Evolutionary conservation across 2,888 invertebrate genomes (phyloP).

Genomic region (Teleiodes luculella): DNA sequence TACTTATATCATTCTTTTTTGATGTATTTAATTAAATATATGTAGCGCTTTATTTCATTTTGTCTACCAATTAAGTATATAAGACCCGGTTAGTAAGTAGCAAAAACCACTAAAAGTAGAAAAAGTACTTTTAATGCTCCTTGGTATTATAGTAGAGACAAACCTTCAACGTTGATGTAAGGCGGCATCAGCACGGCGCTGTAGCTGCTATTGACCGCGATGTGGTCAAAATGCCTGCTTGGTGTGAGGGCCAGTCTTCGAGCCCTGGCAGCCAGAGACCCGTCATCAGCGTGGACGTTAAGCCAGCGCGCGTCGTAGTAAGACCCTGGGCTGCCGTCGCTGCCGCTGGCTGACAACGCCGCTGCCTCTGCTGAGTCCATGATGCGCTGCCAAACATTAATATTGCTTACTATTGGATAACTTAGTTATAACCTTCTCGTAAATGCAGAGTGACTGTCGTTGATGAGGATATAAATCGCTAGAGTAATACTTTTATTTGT

Average conservation of each 20-base stretch:
- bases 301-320: constrained; percentile 91
- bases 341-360: constrained; percentile 79
- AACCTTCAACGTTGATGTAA: constrained; percentile 85
- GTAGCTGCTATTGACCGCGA: constrained; percentile 89
- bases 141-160: neutral
- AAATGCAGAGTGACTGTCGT: too few relatives aligned
- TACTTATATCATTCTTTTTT: too few relatives aligned
- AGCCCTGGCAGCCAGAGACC: constrained; percentile 83
- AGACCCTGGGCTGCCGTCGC: constrained; percentile 78
- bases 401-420: too few relatives aligned
- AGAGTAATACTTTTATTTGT: too few relatives aligned
- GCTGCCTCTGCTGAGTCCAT: constrained; percentile 96
- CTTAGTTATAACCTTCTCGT: too few relatives aligned
- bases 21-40: too few relatives aligned
- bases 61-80: too few relatives aligned
- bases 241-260: constrained; percentile 85
- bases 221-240: constrained; percentile 91
- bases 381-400: constrained; percentile 82
- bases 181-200: constrained; percentile 94
- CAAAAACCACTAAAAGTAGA: too few relatives aligned
- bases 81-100: too few relatives aligned
- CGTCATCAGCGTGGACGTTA: constrained; percentile 87
- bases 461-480: too few relatives aligned
- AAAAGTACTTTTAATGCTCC: too few relatives aligned
- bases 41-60: too few relatives aligned